Base-by-base conservation (phyloP, 2,797 vertebrate genomes). In the Chloroceryle inda region DNA sequence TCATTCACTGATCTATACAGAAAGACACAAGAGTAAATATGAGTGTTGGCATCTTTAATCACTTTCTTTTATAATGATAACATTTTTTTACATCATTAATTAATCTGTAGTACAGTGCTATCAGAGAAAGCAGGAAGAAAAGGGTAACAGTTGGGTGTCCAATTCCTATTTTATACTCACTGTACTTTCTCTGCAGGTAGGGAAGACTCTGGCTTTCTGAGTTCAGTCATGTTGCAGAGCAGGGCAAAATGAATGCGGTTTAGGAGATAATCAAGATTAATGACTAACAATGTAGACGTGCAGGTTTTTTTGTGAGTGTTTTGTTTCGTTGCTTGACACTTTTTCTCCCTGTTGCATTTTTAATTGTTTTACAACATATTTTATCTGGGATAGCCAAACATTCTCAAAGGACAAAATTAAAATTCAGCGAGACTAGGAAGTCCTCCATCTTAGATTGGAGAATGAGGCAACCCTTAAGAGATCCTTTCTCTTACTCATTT, bases 61-160 rank as follows among this genome's bases (percentile, higher is more conserved):
- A 19, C 10, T 92, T 71, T 21, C 8, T 74, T 85, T 63, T 75
- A 72, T 61, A 72, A 56, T 31, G 13, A 13, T 42, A 67, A 23
- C 2, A 35, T 63, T 52, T 93, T 93, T 80, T 92, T 89, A 7
- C 33, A 64, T 80, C 31, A 21, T 67, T 91, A 71, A 72, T 71
- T 63, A 76, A 73, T 29, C 31, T 52, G 27, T 44, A 8, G 21
- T 38, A 17, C 38, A 58, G 26, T 29, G 24, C 7, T 81, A 79
- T 45, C 17, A 66, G n/a, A 73, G 42, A 64, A 88, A 82, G 12
- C 33, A 58, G 27, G 35, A 87, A 6, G 35, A 58, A 84, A 80
- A 64, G 4, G 4, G 16, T 53, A 64, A 75, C 0, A 0, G 5
- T 0, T 90, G 11, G 13, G 40, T 56, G 49, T 24, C 40, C 3